phyloP scores from a whole-genome alignment of 2,113 vertebrate species.

The Clarias magur region DNA sequence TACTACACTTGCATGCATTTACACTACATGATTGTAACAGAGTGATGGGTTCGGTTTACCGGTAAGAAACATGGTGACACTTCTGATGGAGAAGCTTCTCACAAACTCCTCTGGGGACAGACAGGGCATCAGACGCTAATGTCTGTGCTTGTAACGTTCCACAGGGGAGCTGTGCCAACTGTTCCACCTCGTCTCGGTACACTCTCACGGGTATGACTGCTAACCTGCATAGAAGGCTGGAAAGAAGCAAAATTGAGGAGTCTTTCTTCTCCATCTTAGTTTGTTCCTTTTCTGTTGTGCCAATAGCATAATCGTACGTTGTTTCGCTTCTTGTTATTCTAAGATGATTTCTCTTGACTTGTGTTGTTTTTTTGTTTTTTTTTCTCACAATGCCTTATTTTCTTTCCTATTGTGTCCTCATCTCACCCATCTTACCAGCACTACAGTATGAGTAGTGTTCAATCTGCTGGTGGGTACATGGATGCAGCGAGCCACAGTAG shows the following conservation, averaged over 20 bases:
- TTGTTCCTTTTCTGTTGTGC: neutral
- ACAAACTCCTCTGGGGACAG: neutral
- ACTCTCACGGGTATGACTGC: neutral
- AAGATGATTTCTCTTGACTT: neutral
- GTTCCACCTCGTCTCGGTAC: neutral
- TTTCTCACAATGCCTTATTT: neutral
- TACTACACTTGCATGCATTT: too few species aligned
- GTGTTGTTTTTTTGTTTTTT: neutral
- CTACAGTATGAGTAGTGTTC: neutral
- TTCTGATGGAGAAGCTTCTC: neutral
- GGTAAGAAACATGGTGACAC: neutral
- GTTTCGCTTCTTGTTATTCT: neutral
- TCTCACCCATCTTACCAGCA: neutral
- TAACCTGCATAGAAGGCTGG: slow-evolving; percentile 5
- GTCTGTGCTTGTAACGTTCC: neutral
- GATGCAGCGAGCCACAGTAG: neutral
- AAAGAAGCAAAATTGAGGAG: neutral
- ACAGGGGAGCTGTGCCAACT: slow-evolving; percentile 3
- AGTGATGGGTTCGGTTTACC: neutral
- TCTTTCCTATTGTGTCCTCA: neutral
- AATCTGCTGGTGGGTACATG: neutral
- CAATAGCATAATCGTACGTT: neutral
- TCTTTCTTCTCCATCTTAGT: neutral
- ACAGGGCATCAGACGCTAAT: neutral
- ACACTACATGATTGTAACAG: neutral